Base-by-base conservation (phyloP, 2,797 vertebrate species). In the Darevskia nairensis region DNA sequence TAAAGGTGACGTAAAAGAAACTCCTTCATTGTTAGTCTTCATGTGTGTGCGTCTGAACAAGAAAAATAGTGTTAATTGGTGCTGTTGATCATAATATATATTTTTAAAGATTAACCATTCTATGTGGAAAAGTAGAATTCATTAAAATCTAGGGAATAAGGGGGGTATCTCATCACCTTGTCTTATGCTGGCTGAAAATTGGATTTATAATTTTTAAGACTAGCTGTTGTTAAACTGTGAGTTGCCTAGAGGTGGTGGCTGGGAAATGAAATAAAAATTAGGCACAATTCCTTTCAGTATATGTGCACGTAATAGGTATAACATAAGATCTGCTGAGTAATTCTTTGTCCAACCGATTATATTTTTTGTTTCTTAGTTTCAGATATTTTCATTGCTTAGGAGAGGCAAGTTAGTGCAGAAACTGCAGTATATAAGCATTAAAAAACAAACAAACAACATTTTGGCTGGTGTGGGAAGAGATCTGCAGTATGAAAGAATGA, bases 401-500 rank as follows among this genome's bases (percentile, higher is more conserved):
- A 64, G 25, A 87, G 25, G 17, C n/a, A 88, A 21, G 15, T n/a
- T 76, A 2, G 19, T 8, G 1, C 64, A 84, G 88, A 44, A 25
- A 32, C 0, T 9, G 76, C 90, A 91, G 1, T 29, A 4, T 2
- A 15, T 85, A 90, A 61, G 35, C 79, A 32, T 87, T 69, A 79
- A 68, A 82, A 91, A 44, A 1, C 10, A 3, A 25, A 4, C 50
- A 71, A 59, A 15, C 13, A 55, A 15, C 13, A 1, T 74, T 35
- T 74, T 35, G 7, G 35, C 13, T 19, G 59, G 19, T 3, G 69
- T 83, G 25, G 39, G 23, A 6, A 2, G 77, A 90, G 90, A 84
- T 90, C 91, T 90, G 92, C 91, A 81, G 25, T 74, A 74, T 32
- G 2, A 78, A 80, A 84, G 87, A 90, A 86, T 86, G 77, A 89